A percentile compares a stretch with the other conserved stretches of the same genome.
Evolutionary conservation across 2,888 invertebrate species (phyloP).

Genomic region (Lasius platythorax): DNA sequence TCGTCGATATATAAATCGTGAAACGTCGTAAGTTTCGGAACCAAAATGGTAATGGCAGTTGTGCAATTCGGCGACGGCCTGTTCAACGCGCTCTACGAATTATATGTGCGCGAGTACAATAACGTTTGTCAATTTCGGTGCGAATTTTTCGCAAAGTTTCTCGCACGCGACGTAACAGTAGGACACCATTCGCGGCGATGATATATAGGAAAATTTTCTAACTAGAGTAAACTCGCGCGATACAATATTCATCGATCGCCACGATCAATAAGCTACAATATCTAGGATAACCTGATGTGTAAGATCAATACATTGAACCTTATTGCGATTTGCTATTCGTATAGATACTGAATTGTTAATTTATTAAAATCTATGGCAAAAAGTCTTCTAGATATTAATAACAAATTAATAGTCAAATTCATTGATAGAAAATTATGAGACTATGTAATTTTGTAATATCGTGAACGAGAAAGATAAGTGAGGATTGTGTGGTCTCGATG

Average conservation of each 20-base stretch:
- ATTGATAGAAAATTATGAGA: background rate
- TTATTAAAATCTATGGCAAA: background rate
- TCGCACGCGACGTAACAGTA: slow-evolving; percentile 33
- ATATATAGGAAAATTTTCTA: slow-evolving; percentile 46
- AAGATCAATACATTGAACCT: background rate
- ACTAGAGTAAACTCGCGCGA: slow-evolving; percentile 49
- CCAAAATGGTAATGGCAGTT: slow-evolving; percentile 65
- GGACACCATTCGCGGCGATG: slow-evolving; percentile 9
- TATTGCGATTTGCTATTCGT: background rate
- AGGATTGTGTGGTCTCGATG: background rate
- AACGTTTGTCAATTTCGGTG: slow-evolving; percentile 53
- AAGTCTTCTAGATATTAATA: background rate
- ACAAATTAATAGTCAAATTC: background rate
- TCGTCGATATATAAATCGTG: slow-evolving; percentile 68
- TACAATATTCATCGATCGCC: slow-evolving; percentile 25
- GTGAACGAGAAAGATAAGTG: background rate
- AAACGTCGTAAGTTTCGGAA: slow-evolving; percentile 65
- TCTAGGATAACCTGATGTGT: background rate
- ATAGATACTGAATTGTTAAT: background rate
- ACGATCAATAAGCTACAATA: slow-evolving; percentile 20
- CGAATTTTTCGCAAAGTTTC: slow-evolving; percentile 54
- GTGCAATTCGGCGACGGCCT: slow-evolving; percentile 49
- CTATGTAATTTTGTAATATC: background rate
- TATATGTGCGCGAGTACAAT: slow-evolving; percentile 36
- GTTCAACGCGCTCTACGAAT: slow-evolving; percentile 27